Conservation (phyloP, 2,797 vertebrate species). For the Lateolabrax maculatus region DNA sequence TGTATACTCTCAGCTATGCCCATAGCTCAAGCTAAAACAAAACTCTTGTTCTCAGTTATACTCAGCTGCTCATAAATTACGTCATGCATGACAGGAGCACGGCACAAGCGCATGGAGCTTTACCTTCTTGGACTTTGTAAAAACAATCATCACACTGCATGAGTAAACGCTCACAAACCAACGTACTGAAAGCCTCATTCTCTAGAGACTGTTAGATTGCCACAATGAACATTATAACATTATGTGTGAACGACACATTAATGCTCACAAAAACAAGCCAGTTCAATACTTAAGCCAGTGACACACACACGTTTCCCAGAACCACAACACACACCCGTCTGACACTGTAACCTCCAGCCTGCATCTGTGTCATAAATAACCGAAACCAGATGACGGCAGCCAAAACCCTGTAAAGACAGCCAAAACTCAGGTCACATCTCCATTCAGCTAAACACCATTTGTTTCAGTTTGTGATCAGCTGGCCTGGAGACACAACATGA, state of each 20-base stretch:
- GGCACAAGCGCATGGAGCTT: too few species aligned
- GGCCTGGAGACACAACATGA: background rate
- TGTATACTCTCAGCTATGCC: too few species aligned
- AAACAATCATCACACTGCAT: too few species aligned
- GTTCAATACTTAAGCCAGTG: background rate
- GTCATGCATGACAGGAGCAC: too few species aligned
- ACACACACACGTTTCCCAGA: conserved; percentile 32
- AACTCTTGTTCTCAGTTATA: too few species aligned
- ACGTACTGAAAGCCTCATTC: background rate
- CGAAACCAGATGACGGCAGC: conserved; percentile 11
- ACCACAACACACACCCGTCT: conserved; percentile 9
- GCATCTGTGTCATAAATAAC: conserved; percentile 13
- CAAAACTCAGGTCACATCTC: background rate
- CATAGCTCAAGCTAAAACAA: too few species aligned
- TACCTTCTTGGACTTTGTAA: too few species aligned
- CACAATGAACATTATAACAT: background rate
- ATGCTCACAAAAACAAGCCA: background rate
- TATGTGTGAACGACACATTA: background rate
- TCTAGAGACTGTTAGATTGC: background rate
- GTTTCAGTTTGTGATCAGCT: background rate
- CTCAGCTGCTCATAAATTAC: too few species aligned
- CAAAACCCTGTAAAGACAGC: too few species aligned
- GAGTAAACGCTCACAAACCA: too few species aligned
- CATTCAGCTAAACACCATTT: background rate
- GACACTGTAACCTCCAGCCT: conserved; percentile 11